Conservation (phyloP, 2,113 vertebrate genomes). For the Scopus umbretta region DNA sequence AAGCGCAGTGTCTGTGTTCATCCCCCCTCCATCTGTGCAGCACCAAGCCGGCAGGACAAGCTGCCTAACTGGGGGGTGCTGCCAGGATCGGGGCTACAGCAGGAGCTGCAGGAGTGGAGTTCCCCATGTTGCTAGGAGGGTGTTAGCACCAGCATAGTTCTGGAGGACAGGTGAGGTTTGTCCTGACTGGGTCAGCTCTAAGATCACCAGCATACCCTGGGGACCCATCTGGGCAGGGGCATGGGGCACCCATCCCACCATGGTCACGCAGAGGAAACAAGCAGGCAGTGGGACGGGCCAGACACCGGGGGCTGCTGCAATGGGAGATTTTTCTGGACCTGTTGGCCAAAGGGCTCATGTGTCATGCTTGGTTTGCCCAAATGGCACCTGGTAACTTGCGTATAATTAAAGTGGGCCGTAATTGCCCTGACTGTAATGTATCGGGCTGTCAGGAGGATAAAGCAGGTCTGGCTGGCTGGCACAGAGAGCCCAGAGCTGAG, state of each 20-base stretch:
- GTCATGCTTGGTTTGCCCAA: neutral
- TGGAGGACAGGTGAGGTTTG: neutral
- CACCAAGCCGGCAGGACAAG: rapidly evolving
- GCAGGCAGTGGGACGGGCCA: rapidly evolving
- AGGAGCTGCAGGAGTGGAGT: rapidly evolving
- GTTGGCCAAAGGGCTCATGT: neutral
- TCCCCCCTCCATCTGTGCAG: rapidly evolving
- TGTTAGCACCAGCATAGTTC: neutral
- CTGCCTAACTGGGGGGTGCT: neutral
- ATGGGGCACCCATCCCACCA: neutral
- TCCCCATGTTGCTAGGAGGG: neutral
- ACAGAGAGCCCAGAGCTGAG: rapidly evolving
- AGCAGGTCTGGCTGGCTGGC: neutral
- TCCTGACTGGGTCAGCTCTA: neutral
- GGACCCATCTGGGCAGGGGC: rapidly evolving
- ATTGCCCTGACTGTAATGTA: neutral
- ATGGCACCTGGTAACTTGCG: neutral
- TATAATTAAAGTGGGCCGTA: neutral
- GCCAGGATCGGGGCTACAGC: rapidly evolving
- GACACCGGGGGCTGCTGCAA: neutral
- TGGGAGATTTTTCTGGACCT: neutral
- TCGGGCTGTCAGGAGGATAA: neutral
- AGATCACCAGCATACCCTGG: neutral
- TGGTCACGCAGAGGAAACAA: rapidly evolving
- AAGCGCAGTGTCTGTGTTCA: rapidly evolving